Evolutionary conservation across 2,888 invertebrate genomes (phyloP).

Genomic region (Rhaphigaster nebulosa): DNA sequence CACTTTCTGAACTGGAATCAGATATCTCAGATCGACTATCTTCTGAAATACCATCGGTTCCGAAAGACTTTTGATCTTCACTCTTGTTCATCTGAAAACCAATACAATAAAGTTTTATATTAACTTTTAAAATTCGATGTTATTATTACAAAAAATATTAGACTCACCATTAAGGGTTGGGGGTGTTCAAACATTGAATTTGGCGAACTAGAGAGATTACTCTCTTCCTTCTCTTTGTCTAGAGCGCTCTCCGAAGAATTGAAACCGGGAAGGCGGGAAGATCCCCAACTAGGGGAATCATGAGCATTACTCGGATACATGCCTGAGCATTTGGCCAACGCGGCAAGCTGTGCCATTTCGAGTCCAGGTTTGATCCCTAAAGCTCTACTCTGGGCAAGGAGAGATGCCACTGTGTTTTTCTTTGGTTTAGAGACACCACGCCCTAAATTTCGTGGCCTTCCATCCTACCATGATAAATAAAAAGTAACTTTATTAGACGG

Average conservation of each 20-base stretch:
- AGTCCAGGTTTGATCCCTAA: constrained; percentile 71
- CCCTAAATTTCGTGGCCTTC: constrained; percentile 86
- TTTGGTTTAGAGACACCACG: constrained; percentile 91
- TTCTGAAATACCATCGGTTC: constrained; percentile 63
- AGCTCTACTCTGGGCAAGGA: constrained; percentile 88
- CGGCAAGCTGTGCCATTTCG: constrained; percentile 64
- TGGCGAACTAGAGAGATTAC: constrained; percentile 62
- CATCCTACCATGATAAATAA: constrained; percentile 72
- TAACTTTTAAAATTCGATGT: not conserved
- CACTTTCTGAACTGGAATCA: constrained; percentile 63
- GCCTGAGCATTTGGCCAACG: constrained; percentile 59
- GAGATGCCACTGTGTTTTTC: constrained; percentile 91
- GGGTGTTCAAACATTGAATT: constrained; percentile 61
- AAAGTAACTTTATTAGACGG: not conserved
- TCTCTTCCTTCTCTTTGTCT: constrained; percentile 63
- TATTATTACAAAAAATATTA: not conserved
- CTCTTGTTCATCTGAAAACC: constrained; percentile 3
- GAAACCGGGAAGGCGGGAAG: constrained; percentile 39
- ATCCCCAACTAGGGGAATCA: not conserved
- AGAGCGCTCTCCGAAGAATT: constrained; percentile 3
- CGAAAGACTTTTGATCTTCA: constrained; percentile 59
- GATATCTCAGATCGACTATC: constrained; percentile 63
- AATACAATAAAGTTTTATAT: not conserved
- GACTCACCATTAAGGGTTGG: constrained; percentile 51
- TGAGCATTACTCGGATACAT: constrained; percentile 31